Conservation (phyloP, 2,888 invertebrate species). For the Sminthurides aquaticus region DNA sequence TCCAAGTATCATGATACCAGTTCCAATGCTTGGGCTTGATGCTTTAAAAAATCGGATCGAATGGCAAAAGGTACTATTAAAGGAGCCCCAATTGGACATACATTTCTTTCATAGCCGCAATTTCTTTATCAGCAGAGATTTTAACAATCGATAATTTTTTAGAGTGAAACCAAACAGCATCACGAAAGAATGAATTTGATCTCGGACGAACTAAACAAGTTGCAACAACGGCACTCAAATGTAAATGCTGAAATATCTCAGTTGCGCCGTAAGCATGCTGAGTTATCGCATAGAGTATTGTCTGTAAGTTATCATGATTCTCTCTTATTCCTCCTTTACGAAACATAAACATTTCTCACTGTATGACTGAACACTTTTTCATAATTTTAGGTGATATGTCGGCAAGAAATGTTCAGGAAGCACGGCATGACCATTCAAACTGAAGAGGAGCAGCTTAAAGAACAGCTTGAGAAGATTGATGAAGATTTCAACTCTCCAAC, state of each 20-base stretch:
- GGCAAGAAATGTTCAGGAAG: constrained; percentile 81
- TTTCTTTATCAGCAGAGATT: no score
- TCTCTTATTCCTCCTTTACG: constrained; percentile 2
- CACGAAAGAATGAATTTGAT: constrained; percentile 71
- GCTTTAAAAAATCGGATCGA: constrained; percentile 65
- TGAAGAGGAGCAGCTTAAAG: constrained; percentile 83
- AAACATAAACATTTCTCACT: background rate
- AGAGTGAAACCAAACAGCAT: constrained; percentile 74
- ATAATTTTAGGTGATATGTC: constrained; percentile 63
- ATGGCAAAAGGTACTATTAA: constrained; percentile 52
- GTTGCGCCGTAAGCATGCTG: constrained; percentile 69
- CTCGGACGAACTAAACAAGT: constrained; percentile 64
- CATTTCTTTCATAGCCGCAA: no score
- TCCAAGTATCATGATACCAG: constrained; percentile 78
- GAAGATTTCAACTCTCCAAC: constrained; percentile 83
- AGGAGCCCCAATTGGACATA: no score
- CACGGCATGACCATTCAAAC: constrained; percentile 77
- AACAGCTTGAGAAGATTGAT: constrained; percentile 76
- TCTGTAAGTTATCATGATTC: constrained; percentile 57
- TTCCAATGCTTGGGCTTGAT: constrained; percentile 83
- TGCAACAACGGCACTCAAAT: constrained; percentile 73
- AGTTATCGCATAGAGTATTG: constrained; percentile 73
- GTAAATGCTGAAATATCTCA: constrained; percentile 74
- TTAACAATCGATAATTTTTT: no score
- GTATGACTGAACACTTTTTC: background rate